Evolutionary conservation across 2,113 vertebrate genomes (phyloP).

Genomic region (Microcebus murinus): DNA sequence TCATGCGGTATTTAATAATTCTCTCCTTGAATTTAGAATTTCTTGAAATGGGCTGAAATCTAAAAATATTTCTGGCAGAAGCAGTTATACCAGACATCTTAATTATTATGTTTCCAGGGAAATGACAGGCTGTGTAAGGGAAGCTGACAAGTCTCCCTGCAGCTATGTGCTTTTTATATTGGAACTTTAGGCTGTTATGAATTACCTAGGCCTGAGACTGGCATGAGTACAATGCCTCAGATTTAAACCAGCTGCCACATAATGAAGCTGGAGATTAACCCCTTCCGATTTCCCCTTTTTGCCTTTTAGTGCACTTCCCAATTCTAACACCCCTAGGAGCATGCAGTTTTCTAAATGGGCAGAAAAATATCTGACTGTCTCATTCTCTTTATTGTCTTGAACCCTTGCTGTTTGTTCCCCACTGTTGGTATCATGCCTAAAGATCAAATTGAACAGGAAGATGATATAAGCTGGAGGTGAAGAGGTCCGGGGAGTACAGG

Average conservation of each 20-base stretch:
- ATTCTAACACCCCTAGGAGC: not conserved
- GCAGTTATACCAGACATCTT: slow-evolving; percentile 86
- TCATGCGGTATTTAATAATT: slow-evolving; percentile 78
- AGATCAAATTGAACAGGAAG: slow-evolving; percentile 9
- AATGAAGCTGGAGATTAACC: slow-evolving; percentile 54
- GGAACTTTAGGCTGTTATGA: slow-evolving; percentile 83
- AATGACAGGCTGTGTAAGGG: slow-evolving; percentile 84
- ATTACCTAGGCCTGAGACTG: slow-evolving; percentile 79
- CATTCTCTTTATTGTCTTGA: slow-evolving; percentile 22
- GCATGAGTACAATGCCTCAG: slow-evolving; percentile 46
- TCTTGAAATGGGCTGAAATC: slow-evolving; percentile 82
- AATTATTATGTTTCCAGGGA: slow-evolving; percentile 88
- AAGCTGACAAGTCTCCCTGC: slow-evolving; percentile 84
- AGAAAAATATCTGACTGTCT: not conserved
- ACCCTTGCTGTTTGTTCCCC: not conserved
- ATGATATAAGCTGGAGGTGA: not conserved
- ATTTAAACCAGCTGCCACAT: slow-evolving; percentile 67
- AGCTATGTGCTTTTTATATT: slow-evolving; percentile 83
- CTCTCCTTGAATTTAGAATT: slow-evolving; percentile 77
- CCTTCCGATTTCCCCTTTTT: slow-evolving; percentile 22
- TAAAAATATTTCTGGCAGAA: slow-evolving; percentile 88
- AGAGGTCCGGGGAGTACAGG: not conserved
- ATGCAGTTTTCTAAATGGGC: not conserved
- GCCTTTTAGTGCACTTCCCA: not conserved
- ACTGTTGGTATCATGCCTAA: not conserved